Base-by-base conservation (phyloP, 2,797 vertebrate species). In the Eupleurogrammus muticus region DNA sequence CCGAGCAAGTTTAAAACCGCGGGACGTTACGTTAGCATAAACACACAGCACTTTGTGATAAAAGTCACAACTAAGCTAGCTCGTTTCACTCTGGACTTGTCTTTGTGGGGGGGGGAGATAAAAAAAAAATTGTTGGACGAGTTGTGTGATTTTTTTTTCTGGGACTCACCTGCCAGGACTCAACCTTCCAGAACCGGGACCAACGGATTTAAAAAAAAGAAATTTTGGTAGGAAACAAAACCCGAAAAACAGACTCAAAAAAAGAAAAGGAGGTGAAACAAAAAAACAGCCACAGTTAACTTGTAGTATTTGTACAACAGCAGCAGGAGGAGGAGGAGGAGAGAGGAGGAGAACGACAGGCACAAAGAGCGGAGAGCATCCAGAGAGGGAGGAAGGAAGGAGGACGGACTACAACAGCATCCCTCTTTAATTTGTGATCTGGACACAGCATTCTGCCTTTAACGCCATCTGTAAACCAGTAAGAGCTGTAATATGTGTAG, bases 301-400 rank as follows among this genome's bases (percentile, higher is more conserved):
- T 38, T 66, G 46, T 67, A 77, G 71, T 69, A 46, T 81, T 68
- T 64, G 63, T 54, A 34, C 36, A 20, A 66, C 47, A 59, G n/a
- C n/a, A 79, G 57, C 58, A 86, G 61, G 51, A 52, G 24, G 54
- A 68, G 68, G 63, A 67, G 68, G 55, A 76, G 76, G 53, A 58
- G 60, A 42, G 76, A 60, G 46, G 73, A 51, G 70, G 52, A 73
- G 61, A 4, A 53, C 52, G 61, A 34, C 79, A 50, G 87, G 84
- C 88, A 92, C 87, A 92, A 89, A 92, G 90, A 92, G 84, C 70
- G 73, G 81, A 73, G 82, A 84, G 84, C 85, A 89, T 89, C 88
- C 83, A 90, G 73, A 79, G 84, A 85, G 66, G 68, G n/a, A n/a
- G n/a, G n/a, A n/a, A 80, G 77, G 84, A 80, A 78, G 87, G 84